Conservation (phyloP, 1,140 invertebrate species). For the Pseudomyrmex gracilis region DNA sequence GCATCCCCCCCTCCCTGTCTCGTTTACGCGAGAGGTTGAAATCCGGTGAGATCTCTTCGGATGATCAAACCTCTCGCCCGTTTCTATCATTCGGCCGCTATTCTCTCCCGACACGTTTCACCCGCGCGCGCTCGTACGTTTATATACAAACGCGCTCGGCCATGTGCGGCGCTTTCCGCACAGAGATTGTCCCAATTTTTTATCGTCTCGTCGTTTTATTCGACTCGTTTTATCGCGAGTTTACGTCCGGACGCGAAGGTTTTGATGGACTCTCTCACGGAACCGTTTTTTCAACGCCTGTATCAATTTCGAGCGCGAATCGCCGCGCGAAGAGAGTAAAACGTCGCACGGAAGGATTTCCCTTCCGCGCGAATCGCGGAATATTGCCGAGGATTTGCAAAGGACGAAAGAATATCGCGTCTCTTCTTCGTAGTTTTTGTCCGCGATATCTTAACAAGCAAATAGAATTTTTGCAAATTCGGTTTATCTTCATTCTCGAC, state of each 20-base stretch:
- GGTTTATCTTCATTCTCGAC: neutral
- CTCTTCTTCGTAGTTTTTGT: neutral
- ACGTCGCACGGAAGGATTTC: neutral
- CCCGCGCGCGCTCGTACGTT: neutral
- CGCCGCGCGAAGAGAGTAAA: neutral
- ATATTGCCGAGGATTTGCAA: neutral
- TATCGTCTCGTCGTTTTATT: slow-evolving; percentile 47
- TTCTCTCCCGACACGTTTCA: slow-evolving; percentile 16
- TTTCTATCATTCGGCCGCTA: slow-evolving; percentile 2
- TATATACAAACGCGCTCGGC: neutral
- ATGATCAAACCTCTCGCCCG: slow-evolving; percentile 21
- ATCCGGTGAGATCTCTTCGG: slow-evolving; percentile 2
- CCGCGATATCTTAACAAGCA: neutral
- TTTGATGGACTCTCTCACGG: slow-evolving; percentile 67
- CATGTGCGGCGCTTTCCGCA: neutral
- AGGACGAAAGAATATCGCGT: neutral
- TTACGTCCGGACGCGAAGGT: slow-evolving; percentile 41
- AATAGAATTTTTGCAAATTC: neutral
- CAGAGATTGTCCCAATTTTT: slow-evolving; percentile 50
- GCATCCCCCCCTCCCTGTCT: too few relatives aligned
- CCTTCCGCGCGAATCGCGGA: neutral
- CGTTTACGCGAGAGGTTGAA: slow-evolving; percentile 15
- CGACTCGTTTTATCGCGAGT: slow-evolving; percentile 54
- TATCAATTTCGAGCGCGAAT: slow-evolving; percentile 62
- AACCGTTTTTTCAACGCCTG: slow-evolving; percentile 63